Conservation (phyloP, 1,140 invertebrate genomes). For the Brachionus rotundiformis region DNA sequence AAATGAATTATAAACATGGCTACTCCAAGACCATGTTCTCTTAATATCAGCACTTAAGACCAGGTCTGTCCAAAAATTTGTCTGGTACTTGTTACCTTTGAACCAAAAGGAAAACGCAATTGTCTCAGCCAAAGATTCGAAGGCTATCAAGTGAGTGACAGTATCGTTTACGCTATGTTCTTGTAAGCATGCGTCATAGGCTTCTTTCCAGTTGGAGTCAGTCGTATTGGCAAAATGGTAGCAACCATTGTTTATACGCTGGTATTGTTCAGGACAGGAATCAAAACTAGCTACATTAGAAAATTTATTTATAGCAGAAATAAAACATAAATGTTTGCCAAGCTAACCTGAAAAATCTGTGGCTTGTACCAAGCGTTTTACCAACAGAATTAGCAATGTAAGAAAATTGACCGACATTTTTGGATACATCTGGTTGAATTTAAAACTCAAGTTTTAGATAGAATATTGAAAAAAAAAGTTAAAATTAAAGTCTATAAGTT, state of each 20-base stretch:
- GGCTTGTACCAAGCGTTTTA: not conserved
- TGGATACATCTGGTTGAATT: not conserved
- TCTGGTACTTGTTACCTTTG: constrained; percentile 10
- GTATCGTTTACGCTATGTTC: not conserved
- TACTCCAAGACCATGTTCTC: constrained; percentile 10
- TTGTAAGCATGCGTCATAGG: not conserved
- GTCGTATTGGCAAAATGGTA: not conserved
- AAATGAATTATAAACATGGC: not conserved
- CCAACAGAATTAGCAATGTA: not conserved
- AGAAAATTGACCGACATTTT: not conserved
- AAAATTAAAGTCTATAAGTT: not conserved
- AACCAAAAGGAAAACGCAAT: constrained; percentile 44
- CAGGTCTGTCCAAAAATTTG: constrained; percentile 4
- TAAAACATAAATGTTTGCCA: no score
- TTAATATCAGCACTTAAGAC: not conserved
- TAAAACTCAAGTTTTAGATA: not conserved
- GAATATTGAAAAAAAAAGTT: not conserved
- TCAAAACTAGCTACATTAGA: constrained; percentile 15
- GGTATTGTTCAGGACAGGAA: not conserved
- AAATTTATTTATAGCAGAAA: no score
- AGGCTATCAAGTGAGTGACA: constrained; percentile 30
- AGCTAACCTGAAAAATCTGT: constrained; percentile 30
- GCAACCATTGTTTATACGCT: constrained; percentile 44
- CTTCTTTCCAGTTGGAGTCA: not conserved
- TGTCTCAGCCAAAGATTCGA: constrained; percentile 32